Conservation (phyloP, 2,113 vertebrate genomes). For the Pedionomus torquatus region DNA sequence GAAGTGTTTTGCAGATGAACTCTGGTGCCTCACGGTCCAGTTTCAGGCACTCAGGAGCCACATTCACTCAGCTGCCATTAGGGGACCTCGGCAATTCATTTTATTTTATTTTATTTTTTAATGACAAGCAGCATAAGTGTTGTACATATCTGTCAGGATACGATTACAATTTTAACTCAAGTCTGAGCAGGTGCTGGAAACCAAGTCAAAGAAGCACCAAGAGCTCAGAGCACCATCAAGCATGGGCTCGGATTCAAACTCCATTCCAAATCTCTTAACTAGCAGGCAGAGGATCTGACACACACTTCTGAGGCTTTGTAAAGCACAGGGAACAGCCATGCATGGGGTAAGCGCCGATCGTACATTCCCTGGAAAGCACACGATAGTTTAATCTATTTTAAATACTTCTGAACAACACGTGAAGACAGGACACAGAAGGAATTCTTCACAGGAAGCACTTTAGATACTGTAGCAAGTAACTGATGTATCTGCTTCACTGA, state of each 20-base stretch:
- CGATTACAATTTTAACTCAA: neutral
- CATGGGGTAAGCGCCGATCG: neutral
- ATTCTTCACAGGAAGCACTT: constrained; percentile 50
- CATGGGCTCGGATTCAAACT: neutral
- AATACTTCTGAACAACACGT: neutral
- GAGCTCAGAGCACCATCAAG: neutral
- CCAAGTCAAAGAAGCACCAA: neutral
- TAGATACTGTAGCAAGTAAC: constrained; percentile 11
- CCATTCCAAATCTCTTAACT: neutral
- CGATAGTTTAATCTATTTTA: neutral
- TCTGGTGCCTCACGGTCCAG: neutral
- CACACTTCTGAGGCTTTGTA: constrained; percentile 34
- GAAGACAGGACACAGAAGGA: neutral
- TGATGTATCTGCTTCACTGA: neutral
- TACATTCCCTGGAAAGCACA: neutral
- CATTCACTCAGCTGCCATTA: neutral
- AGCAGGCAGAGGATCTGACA: neutral
- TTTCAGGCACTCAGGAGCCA: neutral
- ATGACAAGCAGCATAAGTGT: neutral
- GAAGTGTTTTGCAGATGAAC: constrained; percentile 11
- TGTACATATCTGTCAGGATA: neutral
- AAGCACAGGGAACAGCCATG: neutral
- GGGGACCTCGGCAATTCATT: neutral
- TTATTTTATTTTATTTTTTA: neutral
- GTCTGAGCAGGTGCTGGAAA: neutral